Base-by-base conservation (phyloP, 2,113 vertebrate genomes). In the Dromaius novaehollandiae region DNA sequence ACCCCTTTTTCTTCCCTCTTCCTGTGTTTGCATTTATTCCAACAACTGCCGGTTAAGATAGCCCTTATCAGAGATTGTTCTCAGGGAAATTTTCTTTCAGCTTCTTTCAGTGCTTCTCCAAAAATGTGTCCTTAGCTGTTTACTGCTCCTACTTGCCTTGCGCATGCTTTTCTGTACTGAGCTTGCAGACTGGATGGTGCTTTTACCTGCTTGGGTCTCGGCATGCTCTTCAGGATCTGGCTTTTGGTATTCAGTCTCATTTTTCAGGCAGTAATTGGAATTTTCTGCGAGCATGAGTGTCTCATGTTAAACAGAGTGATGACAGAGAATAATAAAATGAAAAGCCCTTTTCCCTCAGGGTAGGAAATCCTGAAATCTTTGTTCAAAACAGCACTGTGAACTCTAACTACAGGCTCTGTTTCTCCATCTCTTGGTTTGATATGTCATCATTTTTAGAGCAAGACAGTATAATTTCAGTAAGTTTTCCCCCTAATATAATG, bases 221-320 rank as follows among this genome's bases (percentile, higher is more conserved):
- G 83, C 34, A 44, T 84, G 48, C 66, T 84, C 58, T 91, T 85
- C 61, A 18, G 75, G 51, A 55, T 90, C 89, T 71, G 96, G 53
- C 70, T 94, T 53, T 55, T 89, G 61, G 20, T 82, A 65, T 79
- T 83, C 1, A 1, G 58, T 30, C 74, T 93, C 75, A 66, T 84
- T 95, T 96, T 93, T 86, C 91, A 90, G 38, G 51, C 61, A 28
- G 28, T 74, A 90, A 95, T 83, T 93, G 86, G 78, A 90, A 94
- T 96, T 96, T 96, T 90, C 94, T 90, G 68, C 51, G 78, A 92
- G 69, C 48, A 15, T 9, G 34, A 88, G 12, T 85, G 74, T 76
- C 69, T 95, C 76, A 32, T 75, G 63, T 94, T 94, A 92, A 95
- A 88, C 20, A 87, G 79, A 56, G 50, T 85, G 75, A 90, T 95